phyloP scores from a whole-genome alignment of 23 tunicate species.

The Botrylloides violaceus region DNA sequence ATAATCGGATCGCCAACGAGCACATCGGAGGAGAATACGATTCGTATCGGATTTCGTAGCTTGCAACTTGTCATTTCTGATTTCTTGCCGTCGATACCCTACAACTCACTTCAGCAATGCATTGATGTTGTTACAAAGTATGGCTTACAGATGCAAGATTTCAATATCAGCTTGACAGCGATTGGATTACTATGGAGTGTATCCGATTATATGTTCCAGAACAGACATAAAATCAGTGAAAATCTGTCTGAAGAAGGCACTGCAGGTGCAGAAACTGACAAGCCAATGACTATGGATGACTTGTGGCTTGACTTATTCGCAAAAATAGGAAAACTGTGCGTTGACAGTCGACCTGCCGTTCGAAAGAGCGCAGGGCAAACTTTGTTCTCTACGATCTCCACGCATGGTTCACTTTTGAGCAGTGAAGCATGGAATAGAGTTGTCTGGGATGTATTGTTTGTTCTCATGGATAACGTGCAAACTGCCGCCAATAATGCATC shows the following conservation, averaged over 20 bases:
- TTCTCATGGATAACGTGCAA: conserved; percentile 78
- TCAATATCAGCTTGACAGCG: conserved; percentile 91
- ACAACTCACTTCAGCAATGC: conserved; percentile 31
- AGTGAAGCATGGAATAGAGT: conserved; percentile 65
- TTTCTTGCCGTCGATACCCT: conserved; percentile 65
- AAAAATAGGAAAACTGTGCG: conserved; percentile 76
- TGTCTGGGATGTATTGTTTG: conserved; percentile 85
- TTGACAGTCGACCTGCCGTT: conserved; percentile 83
- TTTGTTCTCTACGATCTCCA: conserved; percentile 78
- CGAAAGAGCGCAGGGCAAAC: conserved; percentile 96
- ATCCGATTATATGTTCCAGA: conserved; percentile 79
- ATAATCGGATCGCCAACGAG: conserved; percentile 84
- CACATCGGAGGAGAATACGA: conserved; percentile 40
- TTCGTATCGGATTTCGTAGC: conserved; percentile 78
- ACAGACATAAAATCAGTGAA: conserved; percentile 42
- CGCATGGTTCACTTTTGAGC: conserved; percentile 71
- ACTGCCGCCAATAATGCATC: conserved; percentile 55
- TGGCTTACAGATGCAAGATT: conserved; percentile 77
- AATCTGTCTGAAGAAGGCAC: conserved; percentile 5
- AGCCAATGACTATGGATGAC: conserved; percentile 15
- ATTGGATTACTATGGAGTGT: conserved; percentile 93
- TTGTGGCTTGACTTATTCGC: conserved; percentile 75
- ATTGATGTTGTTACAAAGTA: conserved; percentile 73
- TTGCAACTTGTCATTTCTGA: conserved; percentile 86
- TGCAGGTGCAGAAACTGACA: not conserved